Conservation (phyloP, 2,888 invertebrate species). For the Drosophila algonquin region DNA sequence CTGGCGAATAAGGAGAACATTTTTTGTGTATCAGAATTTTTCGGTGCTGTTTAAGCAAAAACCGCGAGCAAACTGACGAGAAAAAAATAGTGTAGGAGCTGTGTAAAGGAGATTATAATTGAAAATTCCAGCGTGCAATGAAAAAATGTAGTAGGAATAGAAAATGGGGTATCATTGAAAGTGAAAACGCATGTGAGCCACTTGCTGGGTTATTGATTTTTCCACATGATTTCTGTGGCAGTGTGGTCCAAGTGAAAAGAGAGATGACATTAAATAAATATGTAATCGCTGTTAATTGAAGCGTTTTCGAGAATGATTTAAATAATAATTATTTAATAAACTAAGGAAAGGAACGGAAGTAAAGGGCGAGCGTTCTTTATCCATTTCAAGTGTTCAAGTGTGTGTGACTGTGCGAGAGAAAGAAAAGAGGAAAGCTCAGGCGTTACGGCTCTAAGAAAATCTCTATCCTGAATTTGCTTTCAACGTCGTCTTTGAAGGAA, state of each 20-base stretch:
- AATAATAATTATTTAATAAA: conserved; percentile 13
- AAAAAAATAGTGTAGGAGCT: conserved; percentile 26
- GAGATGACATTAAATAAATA: background rate
- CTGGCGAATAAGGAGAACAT: conserved; percentile 61
- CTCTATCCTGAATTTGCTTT: conserved; percentile 78
- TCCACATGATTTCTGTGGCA: conserved; percentile 60
- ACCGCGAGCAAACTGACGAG: conserved; percentile 11
- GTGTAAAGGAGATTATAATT: conserved; percentile 14
- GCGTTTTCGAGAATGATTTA: too few species aligned
- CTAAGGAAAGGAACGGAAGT: conserved; percentile 4
- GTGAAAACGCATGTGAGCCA: conserved; percentile 68
- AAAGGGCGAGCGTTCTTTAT: background rate
- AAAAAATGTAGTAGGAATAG: conserved; percentile 8
- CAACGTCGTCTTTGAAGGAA: conserved; percentile 65
- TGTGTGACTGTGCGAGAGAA: conserved; percentile 30
- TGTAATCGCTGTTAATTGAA: background rate
- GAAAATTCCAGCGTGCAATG: conserved; percentile 16
- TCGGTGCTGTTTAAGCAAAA: conserved; percentile 30
- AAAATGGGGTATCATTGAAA: conserved; percentile 48
- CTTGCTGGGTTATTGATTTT: conserved; percentile 68
- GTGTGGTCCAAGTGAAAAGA: conserved; percentile 36
- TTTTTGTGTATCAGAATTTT: conserved; percentile 76
- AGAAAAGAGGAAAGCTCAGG: conserved; percentile 60
- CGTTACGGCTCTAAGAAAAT: conserved; percentile 67
- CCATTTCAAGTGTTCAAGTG: conserved; percentile 15